phyloP scores from a whole-genome alignment of 2,888 invertebrate species.

The Xiphydria camelus region DNA sequence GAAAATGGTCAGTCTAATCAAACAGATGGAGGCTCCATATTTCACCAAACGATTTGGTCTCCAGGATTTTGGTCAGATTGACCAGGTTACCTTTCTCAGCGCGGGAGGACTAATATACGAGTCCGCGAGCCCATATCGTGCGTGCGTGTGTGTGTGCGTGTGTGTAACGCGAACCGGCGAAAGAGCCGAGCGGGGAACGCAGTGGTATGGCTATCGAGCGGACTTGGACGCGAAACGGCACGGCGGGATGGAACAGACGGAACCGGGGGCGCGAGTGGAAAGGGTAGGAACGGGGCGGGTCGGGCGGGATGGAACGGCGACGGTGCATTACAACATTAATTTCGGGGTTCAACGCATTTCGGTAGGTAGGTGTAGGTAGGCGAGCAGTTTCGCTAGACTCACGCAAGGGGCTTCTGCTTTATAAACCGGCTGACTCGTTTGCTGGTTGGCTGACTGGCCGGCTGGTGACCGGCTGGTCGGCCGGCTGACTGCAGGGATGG shows the following conservation, averaged over 20 bases:
- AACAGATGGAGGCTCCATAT: no score
- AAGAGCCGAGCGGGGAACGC: neutral
- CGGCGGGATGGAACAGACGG: slow-evolving; percentile 17
- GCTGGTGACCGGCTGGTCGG: no score
- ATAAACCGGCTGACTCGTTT: no score
- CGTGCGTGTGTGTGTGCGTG: no score
- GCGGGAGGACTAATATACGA: no score
- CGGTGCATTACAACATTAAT: slow-evolving; percentile 39
- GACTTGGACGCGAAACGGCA: slow-evolving; percentile 12
- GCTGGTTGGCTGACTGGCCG: neutral
- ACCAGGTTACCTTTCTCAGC: no score
- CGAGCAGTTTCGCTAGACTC: slow-evolving; percentile 26
- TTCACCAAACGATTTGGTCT: no score
- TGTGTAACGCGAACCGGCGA: no score
- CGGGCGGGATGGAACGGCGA: slow-evolving; percentile 15
- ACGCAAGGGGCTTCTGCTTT: slow-evolving; percentile 33
- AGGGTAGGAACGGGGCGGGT: slow-evolving; percentile 6
- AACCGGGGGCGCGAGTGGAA: slow-evolving; percentile 14
- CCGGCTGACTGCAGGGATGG: no score
- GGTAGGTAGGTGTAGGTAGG: slow-evolving; percentile 21
- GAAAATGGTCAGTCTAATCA: no score
- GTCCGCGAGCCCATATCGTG: no score
- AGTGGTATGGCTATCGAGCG: slow-evolving; percentile 6
- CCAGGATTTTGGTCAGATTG: no score
- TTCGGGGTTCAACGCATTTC: slow-evolving; percentile 43